These are phyloP conservation scores for Thunnus albacares DNA, from an alignment of 2,797 vertebrate genomes.

Conservation along the genomic window DNA sequence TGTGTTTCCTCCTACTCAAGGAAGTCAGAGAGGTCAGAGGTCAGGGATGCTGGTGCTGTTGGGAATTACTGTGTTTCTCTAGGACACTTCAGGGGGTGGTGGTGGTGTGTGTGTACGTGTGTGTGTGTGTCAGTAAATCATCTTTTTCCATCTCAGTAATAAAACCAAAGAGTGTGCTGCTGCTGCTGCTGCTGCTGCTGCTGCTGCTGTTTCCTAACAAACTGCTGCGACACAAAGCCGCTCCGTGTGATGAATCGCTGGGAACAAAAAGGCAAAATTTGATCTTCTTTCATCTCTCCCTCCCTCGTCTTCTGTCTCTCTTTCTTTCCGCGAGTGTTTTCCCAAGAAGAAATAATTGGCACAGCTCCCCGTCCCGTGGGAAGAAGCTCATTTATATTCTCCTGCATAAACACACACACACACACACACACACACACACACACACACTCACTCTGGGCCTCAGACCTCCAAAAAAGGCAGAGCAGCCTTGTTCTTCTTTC, in stretches of 20 bases:
- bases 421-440: too few relatives aligned
- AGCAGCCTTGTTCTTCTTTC: conserved; percentile 6
- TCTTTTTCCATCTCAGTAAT: conserved; percentile 31
- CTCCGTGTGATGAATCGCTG: conserved; percentile 49
- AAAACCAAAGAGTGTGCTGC: not conserved
- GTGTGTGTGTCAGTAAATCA: not conserved
- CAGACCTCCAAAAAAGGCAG: conserved; percentile 20
- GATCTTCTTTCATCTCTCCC: conserved; percentile 61
- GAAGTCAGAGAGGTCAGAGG: conserved; percentile 27
- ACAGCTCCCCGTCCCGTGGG: conserved; percentile 64
- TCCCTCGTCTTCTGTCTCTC: conserved; percentile 41
- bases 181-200: too few relatives aligned
- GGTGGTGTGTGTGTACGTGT: not conserved
- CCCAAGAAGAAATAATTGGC: conserved; percentile 79
- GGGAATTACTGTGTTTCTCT: conserved; percentile 24
- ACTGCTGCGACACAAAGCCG: conserved; percentile 22
- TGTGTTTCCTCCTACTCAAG: not conserved
- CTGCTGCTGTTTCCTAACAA: conserved; percentile 50
- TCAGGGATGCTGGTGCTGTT: conserved; percentile 16
- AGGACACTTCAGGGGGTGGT: conserved; percentile 36
- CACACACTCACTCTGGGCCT: not conserved
- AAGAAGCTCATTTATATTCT: conserved; percentile 68
- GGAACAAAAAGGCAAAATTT: conserved; percentile 61
- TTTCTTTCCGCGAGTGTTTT: conserved; percentile 63
- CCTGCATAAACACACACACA: conserved; percentile 60